Evolutionary conservation across 1,140 invertebrate species (phyloP).

Genomic region (Rhopalosiphum padi): DNA sequence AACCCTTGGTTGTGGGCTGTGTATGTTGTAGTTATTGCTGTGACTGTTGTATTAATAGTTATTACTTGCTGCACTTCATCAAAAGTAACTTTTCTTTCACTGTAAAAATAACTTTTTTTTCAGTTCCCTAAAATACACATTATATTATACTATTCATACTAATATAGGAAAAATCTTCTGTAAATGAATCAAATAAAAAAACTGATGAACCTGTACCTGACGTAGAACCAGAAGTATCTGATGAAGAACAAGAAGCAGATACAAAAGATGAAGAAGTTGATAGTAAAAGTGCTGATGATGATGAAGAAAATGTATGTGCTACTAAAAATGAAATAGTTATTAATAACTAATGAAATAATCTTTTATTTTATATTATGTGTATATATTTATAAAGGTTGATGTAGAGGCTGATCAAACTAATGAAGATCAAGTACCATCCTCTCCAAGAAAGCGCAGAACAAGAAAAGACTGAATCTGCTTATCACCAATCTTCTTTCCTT

Average conservation of each 20-base stretch:
- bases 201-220: slow-evolving; percentile 69
- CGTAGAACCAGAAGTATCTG: slow-evolving; percentile 61
- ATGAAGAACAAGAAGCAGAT: slow-evolving; percentile 61
- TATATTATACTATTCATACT: slow-evolving; percentile 48
- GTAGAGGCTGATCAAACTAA: slow-evolving; percentile 51
- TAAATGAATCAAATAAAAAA: slow-evolving; percentile 67
- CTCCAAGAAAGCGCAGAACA: slow-evolving; percentile 60
- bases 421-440: slow-evolving; percentile 59
- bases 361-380: background rate
- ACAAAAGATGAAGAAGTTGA: slow-evolving; percentile 60
- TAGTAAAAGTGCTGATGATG: slow-evolving; percentile 60
- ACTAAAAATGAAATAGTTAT: background rate
- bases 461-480: slow-evolving; percentile 61
- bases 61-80: slow-evolving; percentile 58
- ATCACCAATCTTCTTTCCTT: background rate
- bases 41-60: slow-evolving; percentile 51
- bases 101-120: slow-evolving; percentile 30
- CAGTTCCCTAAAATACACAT: background rate
- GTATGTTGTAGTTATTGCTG: slow-evolving; percentile 80
- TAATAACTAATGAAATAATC: background rate
- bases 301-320: slow-evolving; percentile 43
- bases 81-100: slow-evolving; percentile 57
- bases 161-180: slow-evolving; percentile 63
- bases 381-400: slow-evolving; percentile 35
- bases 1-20: slow-evolving; percentile 91